phyloP scores from a whole-genome alignment of 2,888 invertebrate species.

The Chaitophorus viminalis region DNA sequence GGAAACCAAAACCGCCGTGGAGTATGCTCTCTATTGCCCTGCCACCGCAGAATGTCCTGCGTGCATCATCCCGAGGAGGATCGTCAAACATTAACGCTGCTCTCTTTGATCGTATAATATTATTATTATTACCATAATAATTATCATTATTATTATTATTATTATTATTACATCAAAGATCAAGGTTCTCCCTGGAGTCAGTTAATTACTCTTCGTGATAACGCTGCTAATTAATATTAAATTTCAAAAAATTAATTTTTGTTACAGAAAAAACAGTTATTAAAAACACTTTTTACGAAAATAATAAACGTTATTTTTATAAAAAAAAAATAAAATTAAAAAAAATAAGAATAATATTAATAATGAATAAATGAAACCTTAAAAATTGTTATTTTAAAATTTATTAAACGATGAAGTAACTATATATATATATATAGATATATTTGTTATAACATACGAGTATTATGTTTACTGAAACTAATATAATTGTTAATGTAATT shows the following conservation, averaged over 20 bases:
- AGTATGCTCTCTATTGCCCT: not conserved
- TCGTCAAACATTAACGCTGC: slow-evolving; percentile 1
- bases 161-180: slow-evolving; percentile 2
- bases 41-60: not conserved
- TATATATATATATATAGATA: no score
- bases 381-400: no score
- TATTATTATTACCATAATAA: no score
- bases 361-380: no score
- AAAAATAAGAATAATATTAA: no score
- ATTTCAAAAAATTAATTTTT: not conserved
- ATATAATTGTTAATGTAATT: no score
- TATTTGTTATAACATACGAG: no score
- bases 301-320: no score
- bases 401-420: no score
- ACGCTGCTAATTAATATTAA: not conserved
- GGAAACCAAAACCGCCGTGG: not conserved
- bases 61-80: not conserved
- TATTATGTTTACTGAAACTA: no score
- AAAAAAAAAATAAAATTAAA: no score
- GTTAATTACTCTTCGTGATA: not conserved
- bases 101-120: slow-evolving; percentile 32
- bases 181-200: not conserved
- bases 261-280: not conserved
- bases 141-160: slow-evolving; percentile 8
- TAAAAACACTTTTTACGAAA: not conserved